Conservation (phyloP, 2,797 vertebrate species). For the Furcifer pardalis region DNA sequence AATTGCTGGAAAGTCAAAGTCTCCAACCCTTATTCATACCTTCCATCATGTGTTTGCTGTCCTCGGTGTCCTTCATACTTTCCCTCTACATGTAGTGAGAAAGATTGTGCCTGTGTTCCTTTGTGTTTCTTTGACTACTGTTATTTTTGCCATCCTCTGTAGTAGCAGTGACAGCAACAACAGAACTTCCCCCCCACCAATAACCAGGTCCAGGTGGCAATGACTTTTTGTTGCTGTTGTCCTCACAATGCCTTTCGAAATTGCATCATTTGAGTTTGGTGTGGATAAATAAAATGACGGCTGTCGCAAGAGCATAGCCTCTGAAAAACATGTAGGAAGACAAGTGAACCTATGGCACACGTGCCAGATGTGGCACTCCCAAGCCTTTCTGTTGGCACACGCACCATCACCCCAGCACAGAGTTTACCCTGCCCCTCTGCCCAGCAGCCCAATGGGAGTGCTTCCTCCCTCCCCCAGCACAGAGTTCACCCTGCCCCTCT, state of each 20-base stretch:
- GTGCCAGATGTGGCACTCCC: too few relatives aligned
- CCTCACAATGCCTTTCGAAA: not conserved
- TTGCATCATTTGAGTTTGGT: not conserved
- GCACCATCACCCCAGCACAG: too few relatives aligned
- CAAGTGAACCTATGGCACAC: too few relatives aligned
- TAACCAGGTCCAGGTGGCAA: not conserved
- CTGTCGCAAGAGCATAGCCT: not conserved
- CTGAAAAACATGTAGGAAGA: not conserved
- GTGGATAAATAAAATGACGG: not conserved
- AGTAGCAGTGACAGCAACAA: not conserved
- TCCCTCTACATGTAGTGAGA: not conserved
- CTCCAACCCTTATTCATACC: not conserved
- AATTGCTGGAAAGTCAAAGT: not conserved
- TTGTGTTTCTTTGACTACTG: not conserved
- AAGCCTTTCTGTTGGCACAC: too few relatives aligned
- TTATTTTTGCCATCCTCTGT: not conserved
- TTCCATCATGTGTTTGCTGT: not conserved
- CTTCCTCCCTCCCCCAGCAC: too few relatives aligned
- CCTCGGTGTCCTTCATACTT: too few relatives aligned
- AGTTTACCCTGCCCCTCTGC: too few relatives aligned
- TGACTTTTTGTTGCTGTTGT: not conserved
- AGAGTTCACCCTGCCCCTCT: too few relatives aligned
- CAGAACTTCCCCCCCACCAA: not conserved
- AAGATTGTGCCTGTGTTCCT: not conserved
- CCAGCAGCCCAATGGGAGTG: too few relatives aligned